These are phyloP conservation scores for Anticlea derivata DNA, from an alignment of 2,888 invertebrate species.

Conservation along the genomic window DNA sequence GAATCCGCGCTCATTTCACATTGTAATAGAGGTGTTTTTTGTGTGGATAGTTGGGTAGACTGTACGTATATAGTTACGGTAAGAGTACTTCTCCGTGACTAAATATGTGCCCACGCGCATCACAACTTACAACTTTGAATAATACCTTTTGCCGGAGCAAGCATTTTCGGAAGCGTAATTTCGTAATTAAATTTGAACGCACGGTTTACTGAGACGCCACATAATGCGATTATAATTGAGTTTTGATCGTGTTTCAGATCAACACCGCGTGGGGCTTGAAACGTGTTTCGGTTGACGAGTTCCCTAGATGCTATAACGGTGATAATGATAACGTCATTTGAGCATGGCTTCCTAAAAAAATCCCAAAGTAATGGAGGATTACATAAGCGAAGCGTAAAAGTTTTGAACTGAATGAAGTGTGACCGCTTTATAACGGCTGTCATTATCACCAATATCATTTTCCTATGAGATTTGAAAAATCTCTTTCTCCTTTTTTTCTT, in stretches of 20 bases:
- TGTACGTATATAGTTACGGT: slow-evolving; percentile 59
- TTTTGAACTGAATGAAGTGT: no score
- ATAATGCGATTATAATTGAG: slow-evolving; percentile 69
- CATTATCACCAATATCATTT: no score
- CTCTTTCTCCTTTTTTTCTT: no score
- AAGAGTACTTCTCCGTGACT: slow-evolving; percentile 67
- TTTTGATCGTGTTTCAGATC: slow-evolving; percentile 57
- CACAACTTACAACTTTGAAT: slow-evolving; percentile 65
- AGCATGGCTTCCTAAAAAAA: no score
- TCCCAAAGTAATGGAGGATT: no score
- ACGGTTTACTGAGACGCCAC: slow-evolving; percentile 64
- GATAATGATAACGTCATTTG: neutral
- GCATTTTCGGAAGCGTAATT: slow-evolving; percentile 63
- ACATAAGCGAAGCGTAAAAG: no score
- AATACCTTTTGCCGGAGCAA: slow-evolving; percentile 52
- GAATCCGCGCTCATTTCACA: neutral
- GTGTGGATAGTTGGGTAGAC: neutral
- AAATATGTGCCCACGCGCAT: slow-evolving; percentile 76
- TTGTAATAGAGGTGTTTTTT: slow-evolving; percentile 22
- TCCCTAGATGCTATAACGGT: slow-evolving; percentile 3
- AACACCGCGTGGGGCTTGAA: slow-evolving; percentile 39
- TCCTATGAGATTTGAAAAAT: no score
- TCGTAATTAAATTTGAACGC: slow-evolving; percentile 73
- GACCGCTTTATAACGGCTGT: no score
- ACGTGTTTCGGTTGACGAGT: slow-evolving; percentile 29